Evolutionary conservation across 2,888 invertebrate genomes (phyloP), one percentile per base, ranked within the genome.

Genomic region (Pristionchus japonicus): DNA sequence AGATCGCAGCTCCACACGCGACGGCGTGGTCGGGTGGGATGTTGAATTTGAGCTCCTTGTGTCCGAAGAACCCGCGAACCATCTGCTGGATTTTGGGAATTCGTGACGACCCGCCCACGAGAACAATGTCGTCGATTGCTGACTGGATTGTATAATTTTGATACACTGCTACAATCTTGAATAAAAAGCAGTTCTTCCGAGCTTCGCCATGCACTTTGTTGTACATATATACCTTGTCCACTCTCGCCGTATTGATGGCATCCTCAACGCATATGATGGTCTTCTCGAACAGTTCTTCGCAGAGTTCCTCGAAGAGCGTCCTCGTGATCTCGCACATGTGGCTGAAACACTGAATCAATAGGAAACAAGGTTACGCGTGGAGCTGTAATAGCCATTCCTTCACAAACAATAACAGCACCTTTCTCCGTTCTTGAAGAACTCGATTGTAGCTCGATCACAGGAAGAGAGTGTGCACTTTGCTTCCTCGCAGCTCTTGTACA

Each of bases 21-120:
- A 84, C 84, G 3, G 84, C 84, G 57, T 84, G 61, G 34, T 84
- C 84, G 23, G 84, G 84, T 1, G 43, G 84, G 23, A 84, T 84
- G 43, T 84, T 49, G 61, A 84, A 84, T 27, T 34, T 43, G 37
- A 84, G 84, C 49, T 82, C 52, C 20, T 52, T 49, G 34, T 82
- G 11, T 1, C 49, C 49, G 82, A 84, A 84, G 40, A 84, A 84
- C 1, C 27, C 84, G 17, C 49, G 43, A 15, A 84, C 52, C 57
- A 84, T 84, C 84, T 57, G 61, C 27, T 84, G 84, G 17, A 61
- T 43, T 9, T 31, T n/a, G 4, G 84, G 84, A 84, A 84, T 84
- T n/a, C 61, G 84, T 4, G 84, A 61, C 11, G 84, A 84, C 0
- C 84, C 84, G n/a, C 84, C 84, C 17, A 84, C 84, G 11, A 84